Evolutionary conservation across 1,140 invertebrate species (phyloP).

Genomic region (Berghia stephanieae): DNA sequence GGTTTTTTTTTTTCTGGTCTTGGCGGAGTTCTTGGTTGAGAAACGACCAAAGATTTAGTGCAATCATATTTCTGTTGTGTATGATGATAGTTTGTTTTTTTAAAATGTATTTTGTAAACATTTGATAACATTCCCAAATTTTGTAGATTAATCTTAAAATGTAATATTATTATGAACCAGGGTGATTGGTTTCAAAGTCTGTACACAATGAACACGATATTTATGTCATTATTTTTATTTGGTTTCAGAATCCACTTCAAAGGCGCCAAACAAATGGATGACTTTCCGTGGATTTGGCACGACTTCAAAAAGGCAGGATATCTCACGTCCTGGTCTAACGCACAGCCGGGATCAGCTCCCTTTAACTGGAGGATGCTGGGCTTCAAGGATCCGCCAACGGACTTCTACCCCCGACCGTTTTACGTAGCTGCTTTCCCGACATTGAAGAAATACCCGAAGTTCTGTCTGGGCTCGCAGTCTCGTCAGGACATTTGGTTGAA

Average conservation of each 20-base stretch:
- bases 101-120: no score
- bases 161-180: no score
- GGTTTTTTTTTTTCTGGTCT: no score
- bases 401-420: constrained; percentile 89
- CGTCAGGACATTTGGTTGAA: constrained; percentile 78
- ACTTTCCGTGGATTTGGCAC: constrained; percentile 75
- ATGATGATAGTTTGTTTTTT: no score
- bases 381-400: constrained; percentile 83
- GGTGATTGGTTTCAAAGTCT: no score
- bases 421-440: constrained; percentile 74
- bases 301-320: constrained; percentile 71
- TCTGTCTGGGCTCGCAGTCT: constrained; percentile 80
- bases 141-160: no score
- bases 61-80: no score
- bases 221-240: no score
- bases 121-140: no score
- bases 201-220: no score
- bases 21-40: no score
- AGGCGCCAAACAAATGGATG: constrained; percentile 75
- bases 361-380: constrained; percentile 92
- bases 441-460: constrained; percentile 66
- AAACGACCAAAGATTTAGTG: no score
- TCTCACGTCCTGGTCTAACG: constrained; percentile 81
- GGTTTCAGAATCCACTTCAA: constrained; percentile 78
- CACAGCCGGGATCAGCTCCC: constrained; percentile 79